Evolutionary conservation across 2,888 invertebrate species (phyloP).

Genomic region (Drosophila atroscutellata): DNA sequence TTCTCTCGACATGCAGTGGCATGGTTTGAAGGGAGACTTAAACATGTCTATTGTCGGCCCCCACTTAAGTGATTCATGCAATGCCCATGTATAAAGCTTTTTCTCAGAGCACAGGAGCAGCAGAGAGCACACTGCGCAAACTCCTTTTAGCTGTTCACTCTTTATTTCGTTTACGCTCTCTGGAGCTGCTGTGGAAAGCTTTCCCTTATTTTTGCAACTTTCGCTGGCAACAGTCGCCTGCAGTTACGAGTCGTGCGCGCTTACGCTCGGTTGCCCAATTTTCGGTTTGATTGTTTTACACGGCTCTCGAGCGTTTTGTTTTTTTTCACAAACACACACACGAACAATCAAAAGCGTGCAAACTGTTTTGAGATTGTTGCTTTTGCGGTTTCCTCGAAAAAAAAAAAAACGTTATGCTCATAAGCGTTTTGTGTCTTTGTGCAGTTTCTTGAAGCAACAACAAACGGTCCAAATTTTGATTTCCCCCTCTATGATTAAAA

Average conservation of each 20-base stretch:
- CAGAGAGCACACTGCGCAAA: conserved; percentile 46
- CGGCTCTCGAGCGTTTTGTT: conserved; percentile 45
- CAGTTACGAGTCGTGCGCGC: conserved; percentile 83
- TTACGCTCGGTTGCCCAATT: conserved; percentile 76
- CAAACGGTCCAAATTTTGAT: conserved; percentile 8
- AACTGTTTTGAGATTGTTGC: conserved; percentile 59
- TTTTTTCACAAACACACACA: conserved; percentile 21
- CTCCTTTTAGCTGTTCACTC: conserved; percentile 34
- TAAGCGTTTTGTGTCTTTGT: conserved; percentile 28
- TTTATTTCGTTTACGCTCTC: conserved; percentile 7
- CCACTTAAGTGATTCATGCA: not conserved
- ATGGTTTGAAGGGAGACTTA: conserved; percentile 3
- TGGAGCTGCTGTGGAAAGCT: conserved; percentile 41
- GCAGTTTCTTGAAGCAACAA: conserved; percentile 27
- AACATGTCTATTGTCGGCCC: not conserved
- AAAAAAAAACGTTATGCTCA: conserved; percentile 22
- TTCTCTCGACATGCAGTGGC: conserved; percentile 38
- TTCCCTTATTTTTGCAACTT: conserved; percentile 53
- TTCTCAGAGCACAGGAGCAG: conserved; percentile 5
- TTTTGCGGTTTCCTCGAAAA: conserved; percentile 41
- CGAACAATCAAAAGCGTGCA: conserved; percentile 71
- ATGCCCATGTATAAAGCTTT: conserved; percentile 58
- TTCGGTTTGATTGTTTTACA: conserved; percentile 61
- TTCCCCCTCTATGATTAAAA: conserved; percentile 29
- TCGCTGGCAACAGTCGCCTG: conserved; percentile 66